Percentiles rank a stretch among this genome's conserved stretches.
These are phyloP conservation scores for Diplosoma virens DNA, from an alignment of 23 tunicate genomes.

Conservation along the genomic window DNA sequence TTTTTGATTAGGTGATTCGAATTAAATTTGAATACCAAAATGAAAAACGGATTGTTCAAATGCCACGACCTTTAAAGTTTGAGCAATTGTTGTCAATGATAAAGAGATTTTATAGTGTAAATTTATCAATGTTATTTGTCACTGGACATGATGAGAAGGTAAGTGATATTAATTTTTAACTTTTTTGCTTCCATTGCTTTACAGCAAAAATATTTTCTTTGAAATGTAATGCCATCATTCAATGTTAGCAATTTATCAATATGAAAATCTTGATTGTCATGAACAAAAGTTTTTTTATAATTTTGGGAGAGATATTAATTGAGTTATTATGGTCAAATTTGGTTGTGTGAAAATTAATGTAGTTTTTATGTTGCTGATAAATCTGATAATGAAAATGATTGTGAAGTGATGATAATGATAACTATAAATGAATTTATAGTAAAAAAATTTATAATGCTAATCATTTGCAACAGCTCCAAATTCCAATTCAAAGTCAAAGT, in stretches of 20 bases:
- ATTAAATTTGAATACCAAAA: conserved; percentile 83
- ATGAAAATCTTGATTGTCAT: no score
- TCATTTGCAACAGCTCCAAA: conserved; percentile 38
- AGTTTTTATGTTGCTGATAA: no score
- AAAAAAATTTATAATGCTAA: neutral
- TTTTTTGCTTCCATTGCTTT: no score
- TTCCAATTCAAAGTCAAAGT: conserved; percentile 62
- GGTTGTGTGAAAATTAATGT: no score
- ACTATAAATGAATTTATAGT: neutral
- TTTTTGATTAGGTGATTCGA: conserved; percentile 41
- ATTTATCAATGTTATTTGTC: conserved; percentile 66
- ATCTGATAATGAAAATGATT: neutral
- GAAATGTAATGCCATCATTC: no score
- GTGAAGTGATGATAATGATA: neutral
- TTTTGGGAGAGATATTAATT: no score
- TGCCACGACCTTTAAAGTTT: conserved; percentile 58
- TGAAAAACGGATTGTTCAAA: conserved; percentile 60
- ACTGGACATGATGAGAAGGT: conserved; percentile 82
- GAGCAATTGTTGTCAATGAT: conserved; percentile 42
- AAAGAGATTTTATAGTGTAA: conserved; percentile 38
- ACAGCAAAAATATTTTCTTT: no score
- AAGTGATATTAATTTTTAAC: no score
- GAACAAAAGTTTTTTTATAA: no score
- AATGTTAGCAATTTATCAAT: no score
- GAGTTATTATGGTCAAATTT: no score